Conservation (phyloP, 2,888 invertebrate genomes). For the Drepanosiphum platanoidis region DNA sequence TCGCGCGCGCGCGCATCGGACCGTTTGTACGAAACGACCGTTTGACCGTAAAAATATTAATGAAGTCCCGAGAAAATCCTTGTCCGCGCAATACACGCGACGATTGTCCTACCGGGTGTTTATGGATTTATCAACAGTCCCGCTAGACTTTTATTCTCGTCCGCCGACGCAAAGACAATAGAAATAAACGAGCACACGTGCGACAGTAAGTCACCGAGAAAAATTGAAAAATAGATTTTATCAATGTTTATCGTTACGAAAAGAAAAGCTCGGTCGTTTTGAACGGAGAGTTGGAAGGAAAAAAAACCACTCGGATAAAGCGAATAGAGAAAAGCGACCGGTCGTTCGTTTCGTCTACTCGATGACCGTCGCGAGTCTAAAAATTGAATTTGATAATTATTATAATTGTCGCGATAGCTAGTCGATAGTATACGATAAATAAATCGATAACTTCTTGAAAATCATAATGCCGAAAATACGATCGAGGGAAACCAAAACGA, state of each 20-base stretch:
- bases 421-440: no score
- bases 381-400: no score
- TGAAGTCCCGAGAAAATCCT: no score
- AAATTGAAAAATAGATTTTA: background rate
- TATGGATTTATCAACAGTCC: background rate
- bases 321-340: background rate
- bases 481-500: no score
- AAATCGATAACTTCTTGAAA: no score
- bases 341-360: no score
- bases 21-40: background rate
- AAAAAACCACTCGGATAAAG: no score
- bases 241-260: background rate
- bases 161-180: background rate
- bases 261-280: background rate
- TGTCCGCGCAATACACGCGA: background rate
- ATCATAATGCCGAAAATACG: no score
- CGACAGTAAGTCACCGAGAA: background rate
- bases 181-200: background rate
- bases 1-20: background rate
- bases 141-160: background rate
- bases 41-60: background rate
- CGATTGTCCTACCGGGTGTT: no score
- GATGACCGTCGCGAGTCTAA: no score
- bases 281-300: no score
- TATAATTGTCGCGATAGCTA: no score